Percentiles rank a stretch among this genome's conserved stretches.
These are phyloP conservation scores for Onychostoma macrolepis DNA, from an alignment of 2,113 vertebrate species.

Conservation along the genomic window DNA sequence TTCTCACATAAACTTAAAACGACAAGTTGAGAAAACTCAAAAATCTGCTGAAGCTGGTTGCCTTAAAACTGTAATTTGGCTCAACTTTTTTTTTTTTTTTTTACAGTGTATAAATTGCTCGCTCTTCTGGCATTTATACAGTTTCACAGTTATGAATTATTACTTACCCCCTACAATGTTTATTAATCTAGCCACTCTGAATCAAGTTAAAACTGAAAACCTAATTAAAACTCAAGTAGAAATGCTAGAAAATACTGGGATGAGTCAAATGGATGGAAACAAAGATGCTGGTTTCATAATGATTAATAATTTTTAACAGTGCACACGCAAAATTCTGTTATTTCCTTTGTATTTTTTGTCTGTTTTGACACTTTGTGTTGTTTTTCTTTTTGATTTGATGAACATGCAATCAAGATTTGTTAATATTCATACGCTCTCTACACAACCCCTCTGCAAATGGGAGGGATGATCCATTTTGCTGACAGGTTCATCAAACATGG, in stretches of 20 bases:
- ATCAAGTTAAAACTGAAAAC: background rate
- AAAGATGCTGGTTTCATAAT: background rate
- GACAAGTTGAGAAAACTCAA: too few relatives aligned
- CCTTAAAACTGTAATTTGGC: too few relatives aligned
- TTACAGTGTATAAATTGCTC: background rate
- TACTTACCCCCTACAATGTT: background rate
- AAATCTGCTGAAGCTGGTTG: too few relatives aligned
- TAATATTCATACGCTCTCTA: background rate
- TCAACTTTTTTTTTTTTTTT: too few relatives aligned
- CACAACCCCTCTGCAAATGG: slow-evolving; percentile 1
- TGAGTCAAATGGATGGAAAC: background rate
- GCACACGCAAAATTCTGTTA: background rate
- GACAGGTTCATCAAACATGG: slow-evolving; percentile 37
- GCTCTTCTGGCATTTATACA: background rate
- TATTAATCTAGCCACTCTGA: background rate
- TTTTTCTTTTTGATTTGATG: background rate
- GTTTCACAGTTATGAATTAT: background rate
- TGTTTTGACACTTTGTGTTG: background rate
- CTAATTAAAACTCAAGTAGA: background rate
- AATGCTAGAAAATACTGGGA: background rate
- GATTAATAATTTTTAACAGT: background rate
- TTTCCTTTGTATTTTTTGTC: background rate
- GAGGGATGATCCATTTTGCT: background rate
- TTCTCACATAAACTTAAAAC: too few relatives aligned
- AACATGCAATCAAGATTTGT: slow-evolving; percentile 1